phyloP scores from a whole-genome alignment of 2,113 vertebrate genomes.

The Eurystomus gularis region DNA sequence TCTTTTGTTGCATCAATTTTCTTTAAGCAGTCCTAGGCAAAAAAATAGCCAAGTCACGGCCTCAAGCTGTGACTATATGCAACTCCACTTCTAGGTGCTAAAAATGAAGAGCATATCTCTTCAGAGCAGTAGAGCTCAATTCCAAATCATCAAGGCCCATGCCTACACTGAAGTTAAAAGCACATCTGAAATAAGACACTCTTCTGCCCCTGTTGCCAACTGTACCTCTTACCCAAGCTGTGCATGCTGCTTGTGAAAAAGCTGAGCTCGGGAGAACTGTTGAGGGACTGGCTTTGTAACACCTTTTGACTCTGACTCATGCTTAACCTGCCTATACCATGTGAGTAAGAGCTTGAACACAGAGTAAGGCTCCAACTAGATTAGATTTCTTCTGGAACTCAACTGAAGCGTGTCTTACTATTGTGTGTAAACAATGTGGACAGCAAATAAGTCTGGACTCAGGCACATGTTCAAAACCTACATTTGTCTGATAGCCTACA shows the following conservation, averaged over 20 bases:
- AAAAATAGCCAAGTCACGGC: neutral
- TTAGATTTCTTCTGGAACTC: neutral
- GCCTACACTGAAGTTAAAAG: neutral
- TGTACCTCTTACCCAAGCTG: neutral
- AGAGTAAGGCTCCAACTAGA: neutral
- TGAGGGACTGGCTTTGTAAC: neutral
- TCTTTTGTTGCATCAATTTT: neutral
- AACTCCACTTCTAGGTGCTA: neutral
- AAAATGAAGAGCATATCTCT: neutral
- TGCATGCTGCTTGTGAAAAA: neutral
- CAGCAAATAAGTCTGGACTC: neutral
- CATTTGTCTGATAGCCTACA: neutral
- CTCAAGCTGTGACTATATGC: neutral
- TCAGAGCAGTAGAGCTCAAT: neutral
- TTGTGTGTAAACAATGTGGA: neutral
- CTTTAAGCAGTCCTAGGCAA: neutral
- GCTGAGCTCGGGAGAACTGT: neutral
- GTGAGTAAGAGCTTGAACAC: neutral
- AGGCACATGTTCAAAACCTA: neutral
- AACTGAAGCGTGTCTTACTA: neutral
- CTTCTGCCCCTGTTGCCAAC: accelerated
- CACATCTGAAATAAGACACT: neutral
- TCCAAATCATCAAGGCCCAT: neutral
- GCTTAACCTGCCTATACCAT: neutral
- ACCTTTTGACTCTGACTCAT: neutral